Conservation (phyloP, 2,797 vertebrate genomes). For the Helicolenus hilgendorfi region DNA sequence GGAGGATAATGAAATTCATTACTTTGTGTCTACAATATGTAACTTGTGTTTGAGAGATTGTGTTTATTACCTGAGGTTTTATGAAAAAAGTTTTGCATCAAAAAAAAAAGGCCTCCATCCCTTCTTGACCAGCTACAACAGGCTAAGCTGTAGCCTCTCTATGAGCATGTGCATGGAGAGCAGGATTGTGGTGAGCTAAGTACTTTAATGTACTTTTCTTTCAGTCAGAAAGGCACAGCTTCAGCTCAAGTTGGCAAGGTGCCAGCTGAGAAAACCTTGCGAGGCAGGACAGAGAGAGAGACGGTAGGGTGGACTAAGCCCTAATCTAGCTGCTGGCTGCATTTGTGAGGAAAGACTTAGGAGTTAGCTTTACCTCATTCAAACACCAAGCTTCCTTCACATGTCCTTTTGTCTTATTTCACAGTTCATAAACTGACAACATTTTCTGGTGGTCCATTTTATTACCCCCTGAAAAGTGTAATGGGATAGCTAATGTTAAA, state of each 20-base stretch:
- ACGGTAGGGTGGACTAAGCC: conserved; percentile 32
- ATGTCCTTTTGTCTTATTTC: conserved; percentile 60
- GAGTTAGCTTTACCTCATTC: conserved; percentile 42
- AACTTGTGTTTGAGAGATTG: background rate
- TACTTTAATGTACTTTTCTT: conserved; percentile 73
- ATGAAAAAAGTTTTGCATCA: background rate
- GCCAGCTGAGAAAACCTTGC: conserved; percentile 52
- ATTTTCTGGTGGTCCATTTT: conserved; percentile 21
- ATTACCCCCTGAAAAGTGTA: conserved; percentile 16
- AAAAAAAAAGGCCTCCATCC: background rate
- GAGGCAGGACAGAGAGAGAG: conserved; percentile 38
- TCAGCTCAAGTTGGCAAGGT: conserved; percentile 51
- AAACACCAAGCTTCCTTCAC: conserved; percentile 48
- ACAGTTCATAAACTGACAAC: conserved; percentile 54
- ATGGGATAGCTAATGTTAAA: conserved; percentile 31
- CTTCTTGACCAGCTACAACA: conserved; percentile 42
- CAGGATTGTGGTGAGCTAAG: conserved; percentile 56
- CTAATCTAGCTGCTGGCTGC: conserved; percentile 57
- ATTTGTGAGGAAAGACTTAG: conserved; percentile 55
- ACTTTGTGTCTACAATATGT: background rate
- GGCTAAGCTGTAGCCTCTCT: conserved; percentile 34
- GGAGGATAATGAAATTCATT: background rate
- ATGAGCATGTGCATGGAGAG: conserved; percentile 56
- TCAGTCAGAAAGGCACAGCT: conserved; percentile 45
- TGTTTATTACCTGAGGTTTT: background rate